These are phyloP conservation scores for Nowickia ferox DNA, from an alignment of 2,888 invertebrate genomes.

Conservation along the genomic window DNA sequence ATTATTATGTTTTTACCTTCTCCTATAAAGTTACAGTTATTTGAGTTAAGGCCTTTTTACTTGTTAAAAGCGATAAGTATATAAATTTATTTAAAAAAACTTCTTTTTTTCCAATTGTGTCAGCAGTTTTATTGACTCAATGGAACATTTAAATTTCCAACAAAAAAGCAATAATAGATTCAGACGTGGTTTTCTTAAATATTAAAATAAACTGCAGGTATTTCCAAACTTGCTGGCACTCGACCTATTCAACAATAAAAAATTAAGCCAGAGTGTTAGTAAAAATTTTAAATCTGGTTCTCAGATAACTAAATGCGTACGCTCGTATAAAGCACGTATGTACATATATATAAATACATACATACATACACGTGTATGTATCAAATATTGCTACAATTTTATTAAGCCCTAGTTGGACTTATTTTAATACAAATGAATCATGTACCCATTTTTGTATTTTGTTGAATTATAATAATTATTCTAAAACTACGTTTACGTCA, in stretches of 20 bases:
- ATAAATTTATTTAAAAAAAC: not conserved
- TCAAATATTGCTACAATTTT: not conserved
- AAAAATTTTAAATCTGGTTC: not conserved
- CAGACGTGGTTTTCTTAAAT: not conserved
- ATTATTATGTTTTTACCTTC: too few relatives aligned
- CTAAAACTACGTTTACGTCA: too few relatives aligned
- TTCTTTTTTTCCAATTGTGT: not conserved
- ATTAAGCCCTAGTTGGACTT: constrained; percentile 24
- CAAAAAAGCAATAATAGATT: not conserved
- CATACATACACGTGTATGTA: not conserved
- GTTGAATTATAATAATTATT: not conserved
- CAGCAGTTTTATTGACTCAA: not conserved
- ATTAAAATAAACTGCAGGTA: constrained; percentile 1
- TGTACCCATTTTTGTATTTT: not conserved
- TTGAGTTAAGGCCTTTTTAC: too few relatives aligned
- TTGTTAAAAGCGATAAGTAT: too few relatives aligned
- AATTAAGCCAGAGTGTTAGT: not conserved
- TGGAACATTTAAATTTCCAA: not conserved
- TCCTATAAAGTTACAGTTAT: too few relatives aligned
- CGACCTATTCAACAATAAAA: not conserved
- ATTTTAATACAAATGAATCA: constrained; percentile 21
- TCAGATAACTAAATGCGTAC: not conserved
- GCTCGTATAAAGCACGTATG: not conserved
- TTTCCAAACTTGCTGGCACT: not conserved
- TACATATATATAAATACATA: too few relatives aligned